Base-by-base conservation (phyloP, 2,888 invertebrate genomes). In the Cantharis nigra region DNA sequence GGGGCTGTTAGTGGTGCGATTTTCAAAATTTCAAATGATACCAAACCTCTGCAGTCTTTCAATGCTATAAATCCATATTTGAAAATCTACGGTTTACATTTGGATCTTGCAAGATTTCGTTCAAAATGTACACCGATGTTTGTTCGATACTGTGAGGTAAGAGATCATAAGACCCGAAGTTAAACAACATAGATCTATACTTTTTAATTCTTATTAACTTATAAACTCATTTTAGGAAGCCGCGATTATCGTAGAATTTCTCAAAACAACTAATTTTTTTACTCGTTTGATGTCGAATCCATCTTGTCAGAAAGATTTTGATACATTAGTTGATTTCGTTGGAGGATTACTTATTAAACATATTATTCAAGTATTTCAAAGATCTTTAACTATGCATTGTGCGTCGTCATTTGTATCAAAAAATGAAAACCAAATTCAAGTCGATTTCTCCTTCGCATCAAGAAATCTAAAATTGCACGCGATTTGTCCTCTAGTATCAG, bases 381-480 rank as follows among this genome's bases (percentile, higher is more conserved):
- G 33, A 4, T 33, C 13, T 13, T 33, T 33, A 33, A 13, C 13
- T 2, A 33, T 33, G 33, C 4, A 33, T 5, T 33, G 13, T 13
- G 0, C 33, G 5, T 33, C 33, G 2, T 5, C 13, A 13, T 5
- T 33, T 33, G 4, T n/a, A 13, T n/a, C 13, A 5, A 13, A 4
- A 5, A 33, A 33, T 13, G 2, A 13, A 1, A 13, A 5, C 1
- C 13, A 33, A n/a, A 2, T 1, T 1, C 2, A 33, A n/a, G 13
- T n/a, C 0, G 13, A 33, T 4, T 1, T n/a, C 1, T 1, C n/a
- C 1, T 0, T 33, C 5, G 4, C 5, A 1, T 9, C 9, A 9
- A 13, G 0, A 2, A n/a, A 4, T 33, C 3, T 3, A 5, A 13
- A n/a, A 13, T 33, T 4, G 1, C 5, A 5, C 3, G 33, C n/a